phyloP scores from a whole-genome alignment of 2,888 invertebrate genomes.

The Euplagia quadripunctaria region DNA sequence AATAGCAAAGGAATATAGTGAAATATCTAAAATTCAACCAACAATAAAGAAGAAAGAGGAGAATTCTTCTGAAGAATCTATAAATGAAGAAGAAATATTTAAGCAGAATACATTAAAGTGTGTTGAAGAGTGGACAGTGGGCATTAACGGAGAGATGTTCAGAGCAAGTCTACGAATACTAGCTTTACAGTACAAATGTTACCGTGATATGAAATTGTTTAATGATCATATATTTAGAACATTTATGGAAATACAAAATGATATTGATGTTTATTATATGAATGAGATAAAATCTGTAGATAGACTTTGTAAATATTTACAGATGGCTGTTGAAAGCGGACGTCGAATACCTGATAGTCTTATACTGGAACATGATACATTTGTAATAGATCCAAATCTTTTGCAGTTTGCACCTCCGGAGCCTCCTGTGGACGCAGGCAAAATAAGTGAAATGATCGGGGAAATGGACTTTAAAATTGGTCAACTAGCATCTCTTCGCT shows the following conservation, averaged over 20 bases:
- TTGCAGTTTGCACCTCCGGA: conserved; percentile 67
- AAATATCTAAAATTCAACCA: conserved; percentile 72
- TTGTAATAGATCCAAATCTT: conserved; percentile 81
- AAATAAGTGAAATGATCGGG: conserved; percentile 56
- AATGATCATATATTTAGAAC: conserved; percentile 76
- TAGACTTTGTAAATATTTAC: conserved; percentile 82
- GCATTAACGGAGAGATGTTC: conserved; percentile 86
- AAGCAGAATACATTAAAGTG: conserved; percentile 77
- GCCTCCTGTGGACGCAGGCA: conserved; percentile 47
- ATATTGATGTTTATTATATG: conserved; percentile 79
- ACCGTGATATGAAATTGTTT: conserved; percentile 78
- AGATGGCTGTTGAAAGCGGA: conserved; percentile 84
- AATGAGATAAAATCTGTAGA: conserved; percentile 83
- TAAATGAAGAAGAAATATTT: conserved; percentile 71
- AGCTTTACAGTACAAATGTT: conserved; percentile 74
- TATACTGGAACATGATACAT: conserved; percentile 80
- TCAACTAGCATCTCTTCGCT: conserved; percentile 72
- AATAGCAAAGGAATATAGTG: conserved; percentile 74
- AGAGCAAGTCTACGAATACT: conserved; percentile 80
- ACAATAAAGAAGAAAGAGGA: conserved; percentile 73
- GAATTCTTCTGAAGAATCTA: conserved; percentile 61
- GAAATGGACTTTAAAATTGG: conserved; percentile 73
- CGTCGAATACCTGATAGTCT: conserved; percentile 79
- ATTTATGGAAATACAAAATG: conserved; percentile 77
- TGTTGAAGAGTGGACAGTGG: conserved; percentile 88